Base-by-base conservation (phyloP, 2,888 invertebrate species). In the Eupithecia subumbrata region DNA sequence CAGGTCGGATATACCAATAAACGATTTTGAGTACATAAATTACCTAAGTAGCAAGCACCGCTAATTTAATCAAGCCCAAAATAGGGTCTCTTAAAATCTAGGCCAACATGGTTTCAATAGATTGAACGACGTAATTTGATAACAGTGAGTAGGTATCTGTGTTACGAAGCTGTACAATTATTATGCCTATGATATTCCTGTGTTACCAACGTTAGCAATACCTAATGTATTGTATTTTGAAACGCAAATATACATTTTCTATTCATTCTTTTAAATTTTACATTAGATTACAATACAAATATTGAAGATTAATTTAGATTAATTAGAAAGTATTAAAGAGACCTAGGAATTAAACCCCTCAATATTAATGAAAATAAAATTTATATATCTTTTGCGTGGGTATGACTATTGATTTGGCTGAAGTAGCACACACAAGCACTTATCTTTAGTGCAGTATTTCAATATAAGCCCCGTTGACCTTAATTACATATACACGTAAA, bases 61-160 rank as follows among this genome's bases (percentile, higher is more conserved):
- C 22, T 56, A 2, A 56, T 56, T 56, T 56, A 52, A 56, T 56
- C 11, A 56, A 22, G 22, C 22, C 4, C 12, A 22, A 56, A 56
- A 56, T 56, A 56, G 56, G 1, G 52, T 52, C 22, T 22, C 22
- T 56, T 56, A 22, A 4, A 56, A 56, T 22, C 56, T 11, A 56
- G 22, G 56, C 56, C 56, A 56, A 56, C 56, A 22, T 56, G 22
- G 56, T 56, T 56, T 56, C 56, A 56, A 22, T 22, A 56, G 56
- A 56, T 56, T 56, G 22, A 56, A 56, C 56, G 22, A 11, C 56
- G 56, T 56, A 56, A 56, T 56, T 56, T 56, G 12, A 56, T 56
- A 22, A 56, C 56, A n/a, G 52, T 43, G n/a, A n/a, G n/a, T n/a
- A 22, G 22, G 52, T 22, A 56, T n/a, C 52, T 52, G n/a, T 52